A percentile compares a stretch with the other conserved stretches of the same genome.
These are phyloP conservation scores for Apolygus lucorum DNA, from an alignment of 1,140 invertebrate species.

Conservation along the genomic window DNA sequence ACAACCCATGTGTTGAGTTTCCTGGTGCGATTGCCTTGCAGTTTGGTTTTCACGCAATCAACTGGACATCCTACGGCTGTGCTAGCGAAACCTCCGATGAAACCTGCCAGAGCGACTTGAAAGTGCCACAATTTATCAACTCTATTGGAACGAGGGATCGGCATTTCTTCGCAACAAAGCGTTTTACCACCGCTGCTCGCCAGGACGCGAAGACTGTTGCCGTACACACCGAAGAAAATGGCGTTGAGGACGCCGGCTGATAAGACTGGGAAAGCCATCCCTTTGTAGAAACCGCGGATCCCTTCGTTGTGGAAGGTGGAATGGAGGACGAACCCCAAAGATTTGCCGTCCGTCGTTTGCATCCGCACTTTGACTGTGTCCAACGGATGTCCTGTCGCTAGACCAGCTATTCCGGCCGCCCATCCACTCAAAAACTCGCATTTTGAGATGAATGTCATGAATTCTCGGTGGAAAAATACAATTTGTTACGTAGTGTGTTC, in stretches of 20 bases:
- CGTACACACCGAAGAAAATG: constrained; percentile 61
- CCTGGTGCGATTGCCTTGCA: constrained; percentile 45
- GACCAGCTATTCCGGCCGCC: constrained; percentile 42
- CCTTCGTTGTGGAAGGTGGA: constrained; percentile 41
- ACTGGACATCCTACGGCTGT: constrained; percentile 53
- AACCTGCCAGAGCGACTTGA: constrained; percentile 47
- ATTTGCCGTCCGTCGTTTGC: constrained; percentile 42
- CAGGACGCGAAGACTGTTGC: constrained; percentile 44
- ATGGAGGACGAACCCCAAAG: constrained; percentile 29
- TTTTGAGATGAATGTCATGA: neutral
- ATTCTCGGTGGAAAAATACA: too few species aligned
- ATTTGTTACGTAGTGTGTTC: too few species aligned
- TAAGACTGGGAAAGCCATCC: constrained; percentile 56
- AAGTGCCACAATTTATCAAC: constrained; percentile 22
- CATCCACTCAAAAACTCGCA: constrained; percentile 20
- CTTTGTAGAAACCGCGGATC: constrained; percentile 57
- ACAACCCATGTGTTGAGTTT: neutral
- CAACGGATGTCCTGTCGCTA: constrained; percentile 57
- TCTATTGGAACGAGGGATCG: neutral
- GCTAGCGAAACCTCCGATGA: constrained; percentile 50
- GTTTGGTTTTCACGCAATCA: constrained; percentile 58
- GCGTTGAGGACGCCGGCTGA: constrained; percentile 57
- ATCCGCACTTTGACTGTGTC: constrained; percentile 62
- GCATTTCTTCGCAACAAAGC: constrained; percentile 4
- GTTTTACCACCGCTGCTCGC: constrained; percentile 27